Conservation (phyloP, 2,797 vertebrate species). For the Apogon talboti region DNA sequence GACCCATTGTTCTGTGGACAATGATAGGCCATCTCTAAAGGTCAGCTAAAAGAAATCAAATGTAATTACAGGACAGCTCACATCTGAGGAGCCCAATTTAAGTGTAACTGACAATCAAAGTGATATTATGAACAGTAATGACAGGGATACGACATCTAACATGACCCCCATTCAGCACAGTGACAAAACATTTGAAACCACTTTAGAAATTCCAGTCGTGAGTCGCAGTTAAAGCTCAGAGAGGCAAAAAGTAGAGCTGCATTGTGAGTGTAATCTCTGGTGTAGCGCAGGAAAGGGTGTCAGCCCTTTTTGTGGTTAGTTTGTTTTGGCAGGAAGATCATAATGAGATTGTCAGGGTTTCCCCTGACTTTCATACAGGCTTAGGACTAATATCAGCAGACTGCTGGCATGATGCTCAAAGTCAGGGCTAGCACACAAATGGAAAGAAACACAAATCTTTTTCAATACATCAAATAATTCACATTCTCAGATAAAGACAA, state of each 20-base stretch:
- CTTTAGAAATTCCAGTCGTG: background rate
- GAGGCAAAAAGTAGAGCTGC: slow-evolving; percentile 2
- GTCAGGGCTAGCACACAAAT: background rate
- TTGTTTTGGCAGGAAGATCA: slow-evolving; percentile 38
- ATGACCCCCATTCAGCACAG: background rate
- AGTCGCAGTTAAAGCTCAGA: background rate
- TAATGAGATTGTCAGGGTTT: slow-evolving; percentile 8
- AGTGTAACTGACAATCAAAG: background rate
- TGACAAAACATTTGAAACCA: background rate
- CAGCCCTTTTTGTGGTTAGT: slow-evolving; percentile 39
- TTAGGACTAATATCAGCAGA: background rate
- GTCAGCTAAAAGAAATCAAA: background rate
- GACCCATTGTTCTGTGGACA: background rate
- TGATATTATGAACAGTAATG: background rate
- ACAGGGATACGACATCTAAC: background rate
- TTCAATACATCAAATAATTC: background rate
- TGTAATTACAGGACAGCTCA: background rate
- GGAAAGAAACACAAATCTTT: slow-evolving; percentile 6
- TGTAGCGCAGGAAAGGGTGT: slow-evolving; percentile 52
- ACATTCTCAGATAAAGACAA: background rate
- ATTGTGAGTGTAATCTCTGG: slow-evolving; percentile 5
- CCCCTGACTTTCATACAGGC: background rate
- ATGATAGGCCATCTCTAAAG: background rate
- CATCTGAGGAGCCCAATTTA: background rate
- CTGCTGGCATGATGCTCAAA: slow-evolving; percentile 8